Evolutionary conservation across 2,113 vertebrate species (phyloP), one percentile per base, ranked within the genome.

Genomic region (Dicentrarchus labrax): DNA sequence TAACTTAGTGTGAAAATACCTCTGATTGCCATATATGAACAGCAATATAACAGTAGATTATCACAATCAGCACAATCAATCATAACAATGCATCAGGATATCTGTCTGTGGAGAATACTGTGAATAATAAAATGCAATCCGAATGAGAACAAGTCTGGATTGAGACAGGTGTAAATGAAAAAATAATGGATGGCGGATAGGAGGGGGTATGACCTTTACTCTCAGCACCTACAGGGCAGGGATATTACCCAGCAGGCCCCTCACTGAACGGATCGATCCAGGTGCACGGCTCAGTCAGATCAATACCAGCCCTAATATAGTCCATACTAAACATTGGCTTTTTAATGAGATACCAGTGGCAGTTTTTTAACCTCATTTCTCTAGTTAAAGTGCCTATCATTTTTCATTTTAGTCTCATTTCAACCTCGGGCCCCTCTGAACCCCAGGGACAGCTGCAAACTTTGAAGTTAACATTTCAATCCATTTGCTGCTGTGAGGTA

Each of bases 141-240:
- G 59, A 82, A n/a, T 11, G 36, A 76, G 36, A 69, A 1, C 15
- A 12, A 36, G 59, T 78, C 21, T 77, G 15, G 60, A 43, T 38
- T 22, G 13, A 76, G 64, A 75, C 21, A 0, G 50, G 6, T n/a
- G 48, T 16, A 59, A 77, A 59, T 72, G 30, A 66, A 73, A 78
- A 62, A 73, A 51, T 78, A 65, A 82, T 53, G 48, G 45, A 78
- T 80, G 24, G 51, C 72, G 36, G 65, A 24, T 19, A 77, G 81
- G 56, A 67, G 56, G 76, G 47, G 54, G 50, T 79, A 2, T 88
- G 90, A 92, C 91, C 91, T 93, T 94, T 90, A 78, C 41, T 83
- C 72, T 41, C 45, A 67, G 76, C 81, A 81, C 82, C 86, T 67
- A 61, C 60, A 62, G 77, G 54, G 47, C 56, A 50, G 64, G 65